Base-by-base conservation (phyloP, 2,888 invertebrate genomes). In the Gryllus longicercus region DNA sequence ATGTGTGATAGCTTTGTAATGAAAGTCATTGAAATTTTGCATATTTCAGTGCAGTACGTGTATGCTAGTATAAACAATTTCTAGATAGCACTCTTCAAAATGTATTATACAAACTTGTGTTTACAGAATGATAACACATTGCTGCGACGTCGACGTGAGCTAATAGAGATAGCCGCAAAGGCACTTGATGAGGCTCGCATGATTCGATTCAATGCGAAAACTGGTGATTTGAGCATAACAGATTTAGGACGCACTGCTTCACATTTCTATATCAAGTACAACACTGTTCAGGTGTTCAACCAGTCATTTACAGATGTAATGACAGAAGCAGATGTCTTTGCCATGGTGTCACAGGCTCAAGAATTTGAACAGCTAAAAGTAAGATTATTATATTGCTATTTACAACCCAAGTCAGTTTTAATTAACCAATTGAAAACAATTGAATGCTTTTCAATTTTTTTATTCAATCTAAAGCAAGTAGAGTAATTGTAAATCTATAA, bases 341-440 rank as follows among this genome's bases (percentile, higher is more conserved):
- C 92, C 82, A 93, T 99, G 92, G 92, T 99, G 79, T 95, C 97
- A 0, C 91, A 93, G 82, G 94, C 99, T 4, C 95, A 96, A 77
- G 99, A 99, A 87, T 99, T 99, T 88, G 93, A 96, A 82, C 98
- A 99, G 85, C 90, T 99, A 0, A 98, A 98, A 90, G 95, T 94
- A 84, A 76, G 38, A 38, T 38, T 38, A 38, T 38, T 38, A 8
- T 38, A 38, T 8, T 38, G 38, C 38, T 5, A 38, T 38, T 38
- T 38, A 38, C 38, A 38, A 38, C 8, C 38, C 8, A 8, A 38
- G 38, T 38, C 38, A 38, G 38, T 38, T 38, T 38, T 38, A 4
- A 38, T 38, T 38, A 38, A 38, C 38, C 38, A 2, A 25, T 25
- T 4, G 4, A 4, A 25, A 25, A 25, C 25, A 25, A 25, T 25